A percentile compares a stretch with the other conserved stretches of the same genome.
Evolutionary conservation across 1,140 invertebrate species (phyloP).

Genomic region (Zaprionus ghesquierei): DNA sequence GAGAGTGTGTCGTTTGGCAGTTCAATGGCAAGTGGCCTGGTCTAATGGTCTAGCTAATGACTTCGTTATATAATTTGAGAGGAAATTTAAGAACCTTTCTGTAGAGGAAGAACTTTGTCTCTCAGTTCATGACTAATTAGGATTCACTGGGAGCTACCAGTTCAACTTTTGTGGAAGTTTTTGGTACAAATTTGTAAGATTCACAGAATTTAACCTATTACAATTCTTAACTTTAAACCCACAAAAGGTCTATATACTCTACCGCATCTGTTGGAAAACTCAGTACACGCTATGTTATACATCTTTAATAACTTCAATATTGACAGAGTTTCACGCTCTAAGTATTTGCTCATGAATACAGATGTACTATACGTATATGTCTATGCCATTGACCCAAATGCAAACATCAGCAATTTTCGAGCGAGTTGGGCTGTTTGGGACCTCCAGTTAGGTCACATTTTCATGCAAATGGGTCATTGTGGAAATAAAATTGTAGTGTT

Average conservation of each 20-base stretch:
- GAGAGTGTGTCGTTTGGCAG: neutral
- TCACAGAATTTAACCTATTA: neutral
- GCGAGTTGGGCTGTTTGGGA: neutral
- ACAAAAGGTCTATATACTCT: too few relatives aligned
- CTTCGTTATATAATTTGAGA: neutral
- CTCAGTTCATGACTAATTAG: neutral
- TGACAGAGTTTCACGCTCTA: neutral
- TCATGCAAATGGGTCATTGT: slow-evolving; percentile 57
- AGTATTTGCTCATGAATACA: neutral
- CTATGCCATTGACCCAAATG: slow-evolving; percentile 32
- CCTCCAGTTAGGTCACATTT: slow-evolving; percentile 25
- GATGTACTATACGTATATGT: neutral
- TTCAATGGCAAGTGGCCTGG: neutral
- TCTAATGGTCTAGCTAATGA: neutral
- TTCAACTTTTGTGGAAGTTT: neutral
- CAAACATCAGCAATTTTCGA: slow-evolving; percentile 20
- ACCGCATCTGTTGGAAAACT: too few relatives aligned
- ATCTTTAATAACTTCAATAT: neutral
- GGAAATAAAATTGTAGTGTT: slow-evolving; percentile 31
- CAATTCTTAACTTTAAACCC: too few relatives aligned
- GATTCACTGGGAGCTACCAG: neutral
- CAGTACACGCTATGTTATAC: neutral
- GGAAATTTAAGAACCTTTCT: neutral
- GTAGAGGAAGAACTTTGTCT: neutral
- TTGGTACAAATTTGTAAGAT: neutral